Base-by-base conservation (phyloP, 2,888 invertebrate genomes). In the Brachyopa scutellaris region DNA sequence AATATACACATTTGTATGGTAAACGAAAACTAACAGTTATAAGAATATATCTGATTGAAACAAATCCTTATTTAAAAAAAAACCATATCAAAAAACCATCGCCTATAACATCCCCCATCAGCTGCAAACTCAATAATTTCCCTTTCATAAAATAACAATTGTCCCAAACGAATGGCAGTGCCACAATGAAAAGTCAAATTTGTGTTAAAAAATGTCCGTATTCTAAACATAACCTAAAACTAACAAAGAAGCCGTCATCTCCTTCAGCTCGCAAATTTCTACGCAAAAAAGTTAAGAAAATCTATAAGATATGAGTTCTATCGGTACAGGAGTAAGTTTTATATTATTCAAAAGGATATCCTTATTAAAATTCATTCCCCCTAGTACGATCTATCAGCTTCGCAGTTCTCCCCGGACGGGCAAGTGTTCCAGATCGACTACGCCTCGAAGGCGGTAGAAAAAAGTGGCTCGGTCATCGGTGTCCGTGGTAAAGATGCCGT, bases 381-480 rank as follows among this genome's bases (percentile, higher is more conserved):
- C 5, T 51, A 98, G 97, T 99, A 99, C 90, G 99, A 99, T 93
- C 93, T 99, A 87, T 99, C 99, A 77, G 99, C 99, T n/a, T 98
- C 99, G 40, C 99, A 99, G 92, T 99, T 99, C 92, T 99, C 99
- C 1, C 99, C 99, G 1, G 99, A 99, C 90, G 99, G 99, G 7
- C 93, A 99, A 86, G 99, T 99, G 31, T 99, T 99, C 91, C 99
- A 99, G 94, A 98, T 99, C 1, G 99, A 99, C 92, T 99, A 99
- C 92, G 99, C 99, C 2, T 96, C 96, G 66, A 99, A 99, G 92
- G 99, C 99, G 2, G 99, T 99, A 1, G 99, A 99, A 91, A 97
- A 97, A 88, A 97, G 97, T 88, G 98, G 99, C 7, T 99, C 99
- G 77, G 97, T 98, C 9, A 95, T 99, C 84, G 99, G 96, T 0